A percentile compares a stretch with the other conserved stretches of the same genome.
Evolutionary conservation across 2,113 vertebrate species (phyloP).

Genomic region (Elachura formosa): DNA sequence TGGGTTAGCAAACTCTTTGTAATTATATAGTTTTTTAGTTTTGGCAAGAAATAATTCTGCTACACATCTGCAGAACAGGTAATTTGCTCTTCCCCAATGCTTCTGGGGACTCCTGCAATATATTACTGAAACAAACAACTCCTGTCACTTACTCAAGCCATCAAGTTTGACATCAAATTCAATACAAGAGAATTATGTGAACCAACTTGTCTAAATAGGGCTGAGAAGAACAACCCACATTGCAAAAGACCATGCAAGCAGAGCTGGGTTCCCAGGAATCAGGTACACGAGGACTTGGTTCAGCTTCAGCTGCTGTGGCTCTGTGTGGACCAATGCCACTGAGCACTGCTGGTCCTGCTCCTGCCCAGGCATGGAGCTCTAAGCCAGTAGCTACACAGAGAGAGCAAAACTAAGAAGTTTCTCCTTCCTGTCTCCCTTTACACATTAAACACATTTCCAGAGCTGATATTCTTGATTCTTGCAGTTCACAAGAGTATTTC

Average conservation of each 20-base stretch:
- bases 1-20: background rate
- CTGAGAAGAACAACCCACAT: background rate
- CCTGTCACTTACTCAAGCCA: background rate
- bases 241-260: background rate
- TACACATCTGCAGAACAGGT: background rate
- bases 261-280: background rate
- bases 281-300: background rate
- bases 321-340: fast-evolving
- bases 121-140: background rate
- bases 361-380: background rate
- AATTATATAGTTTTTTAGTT: background rate
- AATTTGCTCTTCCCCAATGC: background rate
- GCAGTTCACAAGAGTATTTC: background rate
- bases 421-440: background rate
- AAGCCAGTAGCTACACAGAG: background rate
- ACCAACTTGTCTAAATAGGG: background rate
- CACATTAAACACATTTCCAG: background rate
- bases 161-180: background rate
- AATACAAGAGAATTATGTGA: background rate
- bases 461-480: background rate
- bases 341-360: background rate
- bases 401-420: background rate
- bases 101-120: background rate
- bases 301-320: background rate
- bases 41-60: background rate